A percentile compares a stretch with the other conserved stretches of the same genome.
Evolutionary conservation across 2,888 invertebrate species (phyloP).

Genomic region (Fissipunctia ypsillon): DNA sequence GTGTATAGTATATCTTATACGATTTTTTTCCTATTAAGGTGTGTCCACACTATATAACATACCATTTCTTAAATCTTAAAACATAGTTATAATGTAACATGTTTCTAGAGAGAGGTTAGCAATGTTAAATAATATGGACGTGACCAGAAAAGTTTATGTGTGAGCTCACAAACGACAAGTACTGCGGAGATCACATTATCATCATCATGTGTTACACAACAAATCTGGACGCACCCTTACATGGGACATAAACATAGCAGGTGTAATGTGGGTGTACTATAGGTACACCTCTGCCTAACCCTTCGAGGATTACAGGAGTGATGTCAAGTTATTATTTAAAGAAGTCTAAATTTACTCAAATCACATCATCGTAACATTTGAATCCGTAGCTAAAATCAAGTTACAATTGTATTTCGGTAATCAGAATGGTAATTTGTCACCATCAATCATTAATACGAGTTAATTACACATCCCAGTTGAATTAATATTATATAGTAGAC

Average conservation of each 20-base stretch:
- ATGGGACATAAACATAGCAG: background rate
- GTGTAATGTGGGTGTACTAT: background rate
- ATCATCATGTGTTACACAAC: too few species aligned
- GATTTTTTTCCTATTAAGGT: background rate
- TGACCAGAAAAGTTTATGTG: too few species aligned
- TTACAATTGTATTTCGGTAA: slow-evolving; percentile 42
- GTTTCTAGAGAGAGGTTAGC: too few species aligned
- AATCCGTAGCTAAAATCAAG: slow-evolving; percentile 25
- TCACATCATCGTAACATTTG: background rate
- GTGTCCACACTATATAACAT: too few species aligned
- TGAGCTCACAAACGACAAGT: too few species aligned
- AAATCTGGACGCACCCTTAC: too few species aligned
- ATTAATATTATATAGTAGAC: slow-evolving; percentile 31
- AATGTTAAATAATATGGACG: too few species aligned
- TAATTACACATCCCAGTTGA: slow-evolving; percentile 56
- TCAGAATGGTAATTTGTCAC: slow-evolving; percentile 55
- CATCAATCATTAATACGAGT: slow-evolving; percentile 61
- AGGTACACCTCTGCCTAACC: background rate
- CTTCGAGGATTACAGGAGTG: too few species aligned
- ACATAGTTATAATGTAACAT: too few species aligned
- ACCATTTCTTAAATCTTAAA: too few species aligned
- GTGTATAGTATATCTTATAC: background rate
- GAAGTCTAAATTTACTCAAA: background rate
- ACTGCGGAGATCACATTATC: too few species aligned
- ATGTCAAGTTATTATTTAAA: background rate